Conservation (phyloP, 2,113 vertebrate species). For the Corvus cornix region DNA sequence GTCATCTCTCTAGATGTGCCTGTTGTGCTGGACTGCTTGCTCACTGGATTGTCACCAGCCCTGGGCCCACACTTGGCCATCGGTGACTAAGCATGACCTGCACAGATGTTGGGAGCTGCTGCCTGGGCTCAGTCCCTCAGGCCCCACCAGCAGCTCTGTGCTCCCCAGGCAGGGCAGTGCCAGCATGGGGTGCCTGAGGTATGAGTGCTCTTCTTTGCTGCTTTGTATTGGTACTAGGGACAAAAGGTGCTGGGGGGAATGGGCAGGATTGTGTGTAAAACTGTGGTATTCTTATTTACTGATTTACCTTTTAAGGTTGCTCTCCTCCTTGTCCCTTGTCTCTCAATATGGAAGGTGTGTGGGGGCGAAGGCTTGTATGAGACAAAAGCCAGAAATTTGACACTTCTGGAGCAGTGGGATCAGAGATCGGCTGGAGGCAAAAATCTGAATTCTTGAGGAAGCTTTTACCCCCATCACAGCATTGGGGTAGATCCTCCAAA, state of each 20-base stretch:
- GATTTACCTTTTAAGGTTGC: neutral
- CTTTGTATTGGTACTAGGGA: neutral
- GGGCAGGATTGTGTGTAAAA: neutral
- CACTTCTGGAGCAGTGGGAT: neutral
- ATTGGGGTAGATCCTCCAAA: neutral
- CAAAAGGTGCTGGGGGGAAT: neutral
- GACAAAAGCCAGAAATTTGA: neutral
- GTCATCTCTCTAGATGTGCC: neutral
- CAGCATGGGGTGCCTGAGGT: neutral
- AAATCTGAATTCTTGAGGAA: neutral
- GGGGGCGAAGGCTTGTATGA: neutral
- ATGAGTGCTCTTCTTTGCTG: neutral
- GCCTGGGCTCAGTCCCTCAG: neutral
- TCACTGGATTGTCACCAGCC: neutral
- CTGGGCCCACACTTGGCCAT: neutral
- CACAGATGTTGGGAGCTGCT: neutral
- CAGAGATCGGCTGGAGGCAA: neutral
- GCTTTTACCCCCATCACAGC: neutral
- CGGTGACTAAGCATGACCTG: fast-evolving
- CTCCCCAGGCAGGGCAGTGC: neutral
- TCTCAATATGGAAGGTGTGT: neutral
- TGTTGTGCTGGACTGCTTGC: neutral
- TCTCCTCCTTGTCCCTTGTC: neutral
- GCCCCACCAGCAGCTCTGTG: neutral
- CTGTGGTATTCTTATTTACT: neutral